Conservation (phyloP, 2,113 vertebrate genomes). For the Phalacrocorax pelagicus region DNA sequence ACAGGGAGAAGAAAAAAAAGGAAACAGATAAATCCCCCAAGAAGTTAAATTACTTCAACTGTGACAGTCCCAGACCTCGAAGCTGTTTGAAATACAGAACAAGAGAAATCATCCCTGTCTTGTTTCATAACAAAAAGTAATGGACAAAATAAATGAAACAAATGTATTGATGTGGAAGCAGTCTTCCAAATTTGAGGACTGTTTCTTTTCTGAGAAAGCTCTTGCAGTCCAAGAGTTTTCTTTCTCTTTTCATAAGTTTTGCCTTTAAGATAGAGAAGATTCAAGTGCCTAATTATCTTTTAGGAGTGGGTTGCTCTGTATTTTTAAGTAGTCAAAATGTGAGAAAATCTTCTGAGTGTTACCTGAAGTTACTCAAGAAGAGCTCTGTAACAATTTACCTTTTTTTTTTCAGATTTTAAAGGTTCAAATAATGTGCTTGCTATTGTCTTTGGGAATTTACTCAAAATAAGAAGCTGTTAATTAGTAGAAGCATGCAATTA, state of each 20-base stretch:
- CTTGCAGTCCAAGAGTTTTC: neutral
- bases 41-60: neutral
- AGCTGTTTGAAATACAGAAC: neutral
- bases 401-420: neutral
- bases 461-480: neutral
- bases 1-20: neutral
- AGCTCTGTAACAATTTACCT: neutral
- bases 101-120: neutral
- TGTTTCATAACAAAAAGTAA: neutral
- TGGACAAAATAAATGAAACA: neutral
- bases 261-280: neutral
- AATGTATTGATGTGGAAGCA: neutral
- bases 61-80: rapidly evolving
- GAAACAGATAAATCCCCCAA: neutral
- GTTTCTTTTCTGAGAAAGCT: neutral
- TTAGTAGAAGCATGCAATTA: neutral
- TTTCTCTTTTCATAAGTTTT: neutral
- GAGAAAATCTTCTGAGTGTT: neutral
- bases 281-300: neutral
- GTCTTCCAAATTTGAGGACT: neutral
- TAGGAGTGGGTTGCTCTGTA: neutral
- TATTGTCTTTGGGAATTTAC: neutral
- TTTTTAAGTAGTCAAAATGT: neutral
- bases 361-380: neutral
- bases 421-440: neutral